A percentile compares a stretch with the other conserved stretches of the same genome.
Evolutionary conservation across 2,113 vertebrate genomes (phyloP).

Genomic region (Jacana jacana): DNA sequence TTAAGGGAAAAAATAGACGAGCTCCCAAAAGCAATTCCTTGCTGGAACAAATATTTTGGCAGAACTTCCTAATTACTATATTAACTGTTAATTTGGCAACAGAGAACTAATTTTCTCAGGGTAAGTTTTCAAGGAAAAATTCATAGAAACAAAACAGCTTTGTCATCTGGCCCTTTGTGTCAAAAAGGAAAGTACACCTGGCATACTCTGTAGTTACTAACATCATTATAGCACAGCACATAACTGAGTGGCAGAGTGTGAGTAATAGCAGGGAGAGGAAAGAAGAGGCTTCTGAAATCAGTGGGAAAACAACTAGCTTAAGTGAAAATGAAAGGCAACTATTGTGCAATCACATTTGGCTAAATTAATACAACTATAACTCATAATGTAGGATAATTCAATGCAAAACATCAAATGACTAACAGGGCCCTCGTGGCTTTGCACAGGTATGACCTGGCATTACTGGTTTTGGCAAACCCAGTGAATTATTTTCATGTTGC

Average conservation of each 20-base stretch:
- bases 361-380: neutral
- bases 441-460: neutral
- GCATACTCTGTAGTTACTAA: neutral
- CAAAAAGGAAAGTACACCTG: constrained; percentile 16
- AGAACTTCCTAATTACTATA: constrained; percentile 71
- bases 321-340: neutral
- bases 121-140: constrained; percentile 51
- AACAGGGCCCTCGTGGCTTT: neutral
- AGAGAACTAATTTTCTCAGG: constrained; percentile 37
- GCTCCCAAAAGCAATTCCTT: constrained; percentile 57
- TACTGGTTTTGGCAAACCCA: neutral
- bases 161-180: constrained; percentile 30
- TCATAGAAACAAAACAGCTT: constrained; percentile 29
- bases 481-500: neutral
- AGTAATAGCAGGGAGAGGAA: neutral
- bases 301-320: neutral
- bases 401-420: neutral
- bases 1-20: constrained; percentile 65
- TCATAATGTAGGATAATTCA: neutral
- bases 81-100: constrained; percentile 50
- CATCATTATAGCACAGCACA: neutral
- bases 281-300: neutral
- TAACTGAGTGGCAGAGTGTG: neutral
- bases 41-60: constrained; percentile 61
- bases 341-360: neutral